Base-by-base conservation (phyloP, 1,140 invertebrate genomes). In the Magallana ariakensis region DNA sequence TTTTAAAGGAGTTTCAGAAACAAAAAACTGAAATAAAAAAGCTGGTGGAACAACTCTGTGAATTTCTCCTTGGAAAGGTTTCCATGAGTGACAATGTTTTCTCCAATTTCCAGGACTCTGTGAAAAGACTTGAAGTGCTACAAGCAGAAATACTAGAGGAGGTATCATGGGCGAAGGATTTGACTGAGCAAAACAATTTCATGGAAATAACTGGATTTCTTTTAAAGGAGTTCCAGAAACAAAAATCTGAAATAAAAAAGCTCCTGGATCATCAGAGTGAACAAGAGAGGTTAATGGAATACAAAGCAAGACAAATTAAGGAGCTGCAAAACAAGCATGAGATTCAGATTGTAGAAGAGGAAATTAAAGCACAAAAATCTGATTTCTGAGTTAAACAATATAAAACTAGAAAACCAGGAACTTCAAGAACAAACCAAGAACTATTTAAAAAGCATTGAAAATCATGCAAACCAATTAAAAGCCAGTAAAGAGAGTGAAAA, bases 261-360 rank as follows among this genome's bases (percentile, higher is more conserved):
- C 9, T 19, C 9, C 22, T 75, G 10, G 22, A 19, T 26, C 22
- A 26, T 26, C 33, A 26, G 22, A 75, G 22, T 26, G 66, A 19
- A 75, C 19, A 75, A 13, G 22, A 33, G 66, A 75, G 66, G 13
- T 75, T 75, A 75, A 33, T 75, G 66, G 66, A 75, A 75, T 75
- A 75, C 66, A 75, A 75, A 75, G 66, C 9, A 75, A 75, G 26
- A 75, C 66, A 75, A 75, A 75, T 75, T 22, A 75, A 75, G 22
- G 66, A 75, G 33, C 66, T 75, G 9, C 66, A 75, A 75, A 75
- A 75, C 66, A 75, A 75, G 22, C 66, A 75, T 33, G 22, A 75
- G 33, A 75, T 75, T 75, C 66, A 75, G 22, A 75, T 75, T 10
- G 22, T 75, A 46, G 26, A 75, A 75, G 66, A 75, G 19, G 66